Base-by-base conservation (phyloP, 2,113 vertebrate species). In the Abramis brama region DNA sequence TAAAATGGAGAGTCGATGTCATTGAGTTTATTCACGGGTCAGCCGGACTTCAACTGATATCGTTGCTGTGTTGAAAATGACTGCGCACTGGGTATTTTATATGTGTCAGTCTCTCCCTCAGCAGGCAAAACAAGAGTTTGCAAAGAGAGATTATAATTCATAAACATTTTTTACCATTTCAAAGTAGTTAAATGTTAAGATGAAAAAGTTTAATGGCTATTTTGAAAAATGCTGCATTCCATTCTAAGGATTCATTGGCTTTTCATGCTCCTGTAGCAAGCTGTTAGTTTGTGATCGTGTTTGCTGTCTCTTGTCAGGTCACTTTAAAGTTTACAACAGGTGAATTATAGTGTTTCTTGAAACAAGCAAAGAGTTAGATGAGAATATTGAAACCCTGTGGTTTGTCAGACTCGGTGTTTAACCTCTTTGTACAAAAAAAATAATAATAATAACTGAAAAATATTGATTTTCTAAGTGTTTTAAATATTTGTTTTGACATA, bases 391-490 rank as follows among this genome's bases (percentile, higher is more conserved):
- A 71, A 78, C 50, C 81, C 81, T 86, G 81, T 86, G 68, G 45
- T 86, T 81, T 86, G 76, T 82, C 77, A 76, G n/a, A 39, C 66
- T 78, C 43, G 13, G 60, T 84, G 80, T 82, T 88, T 78, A 77
- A 79, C 52, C 47, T 82, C 52, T 89, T 89, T 86, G 82, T 85
- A 85, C 13, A 77, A 84, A 85, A 76, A 79, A 66, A 10, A 2
- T 1, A 79, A 66, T 74, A 78, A n/a, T n/a, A 86, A 66, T 23
- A 39, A 47, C 84, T 17, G 39, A 64, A 79, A 73, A 80, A 77
- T 62, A 80, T n/a, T 57, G 76, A 6, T 86, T 89, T 89, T 89
- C 68, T 89, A 86, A 86, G 47, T 89, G 84, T 86, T 60, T 73
- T 79, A 57, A 81, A 79, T 68, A 73, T 80, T 81, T 87, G 84